phyloP scores from a whole-genome alignment of 2,888 invertebrate genomes.

The Latrodectus elegans region DNA sequence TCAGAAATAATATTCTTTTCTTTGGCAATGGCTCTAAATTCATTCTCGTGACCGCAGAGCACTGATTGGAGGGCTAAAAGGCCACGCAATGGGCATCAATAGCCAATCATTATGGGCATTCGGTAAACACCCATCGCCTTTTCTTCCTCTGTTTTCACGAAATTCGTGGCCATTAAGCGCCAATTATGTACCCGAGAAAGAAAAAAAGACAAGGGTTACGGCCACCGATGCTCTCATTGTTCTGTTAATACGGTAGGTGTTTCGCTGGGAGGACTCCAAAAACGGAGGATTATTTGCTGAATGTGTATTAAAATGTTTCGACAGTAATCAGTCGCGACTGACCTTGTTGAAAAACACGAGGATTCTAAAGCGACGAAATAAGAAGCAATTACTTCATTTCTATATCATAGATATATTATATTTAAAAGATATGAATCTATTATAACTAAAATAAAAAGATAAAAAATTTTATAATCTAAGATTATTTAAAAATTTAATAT shows the following conservation, averaged over 20 bases:
- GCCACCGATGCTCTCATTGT: slow-evolving; percentile 39
- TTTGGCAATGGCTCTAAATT: slow-evolving; percentile 37
- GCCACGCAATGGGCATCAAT: slow-evolving; percentile 51
- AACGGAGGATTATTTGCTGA: neutral
- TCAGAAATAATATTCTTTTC: slow-evolving; percentile 65
- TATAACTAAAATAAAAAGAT: too few species aligned
- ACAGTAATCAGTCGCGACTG: too few species aligned
- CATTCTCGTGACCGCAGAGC: slow-evolving; percentile 53
- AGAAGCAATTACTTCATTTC: too few species aligned
- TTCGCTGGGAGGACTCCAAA: neutral
- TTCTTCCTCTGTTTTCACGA: slow-evolving; percentile 38
- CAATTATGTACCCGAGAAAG: slow-evolving; percentile 41
- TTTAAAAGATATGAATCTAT: too few species aligned
- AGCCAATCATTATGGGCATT: slow-evolving; percentile 56
- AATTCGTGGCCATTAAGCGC: slow-evolving; percentile 55
- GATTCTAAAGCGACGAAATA: too few species aligned
- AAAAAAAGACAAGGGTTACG: slow-evolving; percentile 24
- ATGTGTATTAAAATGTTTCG: neutral
- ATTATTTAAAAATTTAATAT: too few species aligned
- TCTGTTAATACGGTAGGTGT: slow-evolving; percentile 34
- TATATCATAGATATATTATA: too few species aligned
- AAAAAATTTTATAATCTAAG: too few species aligned
- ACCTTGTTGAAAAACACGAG: too few species aligned
- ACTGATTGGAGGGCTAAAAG: slow-evolving; percentile 42
- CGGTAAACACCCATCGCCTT: slow-evolving; percentile 30